Percentiles rank a stretch among this genome's conserved stretches.
These are phyloP conservation scores for Catharus bicknelli DNA, from an alignment of 2,113 vertebrate species.

Conservation along the genomic window DNA sequence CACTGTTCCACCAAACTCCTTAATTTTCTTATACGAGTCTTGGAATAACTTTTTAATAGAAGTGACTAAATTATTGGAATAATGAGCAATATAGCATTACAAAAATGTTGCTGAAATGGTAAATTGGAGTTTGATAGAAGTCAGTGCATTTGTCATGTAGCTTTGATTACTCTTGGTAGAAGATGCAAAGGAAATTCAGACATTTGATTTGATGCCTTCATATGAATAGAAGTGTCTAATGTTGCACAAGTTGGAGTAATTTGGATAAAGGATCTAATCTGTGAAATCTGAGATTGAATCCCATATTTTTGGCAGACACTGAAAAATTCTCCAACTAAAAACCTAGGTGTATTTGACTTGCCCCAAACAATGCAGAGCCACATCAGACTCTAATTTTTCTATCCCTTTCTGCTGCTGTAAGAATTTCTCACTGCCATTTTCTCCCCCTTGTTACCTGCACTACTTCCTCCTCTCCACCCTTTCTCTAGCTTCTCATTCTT, in stretches of 20 bases:
- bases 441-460: not conserved
- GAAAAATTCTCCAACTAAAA: not conserved
- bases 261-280: not conserved
- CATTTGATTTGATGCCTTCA: not conserved
- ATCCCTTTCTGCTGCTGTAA: not conserved
- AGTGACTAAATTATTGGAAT: not conserved
- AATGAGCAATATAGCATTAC: too few species aligned
- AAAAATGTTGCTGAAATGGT: not conserved
- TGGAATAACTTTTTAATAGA: not conserved
- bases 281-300: not conserved
- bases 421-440: not conserved
- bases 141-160: not conserved
- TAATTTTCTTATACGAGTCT: fast-evolving
- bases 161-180: too few species aligned
- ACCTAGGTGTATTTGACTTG: not conserved
- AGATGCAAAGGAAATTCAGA: not conserved
- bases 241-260: not conserved
- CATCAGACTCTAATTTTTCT: not conserved
- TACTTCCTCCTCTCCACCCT: not conserved
- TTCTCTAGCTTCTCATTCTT: not conserved
- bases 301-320: not conserved
- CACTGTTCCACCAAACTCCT: not conserved
- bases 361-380: not conserved
- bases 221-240: not conserved
- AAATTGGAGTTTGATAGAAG: not conserved